These are phyloP conservation scores for Drosophila hamatofila DNA, from an alignment of 2,888 invertebrate species.

Conservation along the genomic window DNA sequence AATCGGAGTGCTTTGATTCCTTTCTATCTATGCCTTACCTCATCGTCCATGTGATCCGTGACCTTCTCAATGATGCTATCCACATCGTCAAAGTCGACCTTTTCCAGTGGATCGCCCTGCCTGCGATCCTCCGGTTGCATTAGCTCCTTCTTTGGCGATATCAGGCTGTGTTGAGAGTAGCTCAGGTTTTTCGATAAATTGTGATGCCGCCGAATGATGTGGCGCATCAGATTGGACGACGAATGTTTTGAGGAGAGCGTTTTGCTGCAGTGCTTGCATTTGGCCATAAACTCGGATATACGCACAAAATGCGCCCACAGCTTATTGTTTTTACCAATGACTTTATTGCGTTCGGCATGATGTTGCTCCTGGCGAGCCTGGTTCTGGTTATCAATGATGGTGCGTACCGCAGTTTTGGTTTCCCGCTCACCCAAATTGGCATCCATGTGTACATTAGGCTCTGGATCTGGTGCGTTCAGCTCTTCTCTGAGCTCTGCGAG, in stretches of 20 bases:
- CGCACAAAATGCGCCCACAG: slow-evolving; percentile 70
- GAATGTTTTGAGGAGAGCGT: slow-evolving; percentile 71
- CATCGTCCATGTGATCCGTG: slow-evolving; percentile 66
- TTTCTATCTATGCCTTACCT: slow-evolving; percentile 40
- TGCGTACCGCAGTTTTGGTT: slow-evolving; percentile 67
- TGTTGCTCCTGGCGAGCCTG: slow-evolving; percentile 53
- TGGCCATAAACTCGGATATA: slow-evolving; percentile 72
- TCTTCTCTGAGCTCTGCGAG: slow-evolving; percentile 65
- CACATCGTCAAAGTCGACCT: slow-evolving; percentile 74
- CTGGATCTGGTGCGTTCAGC: slow-evolving; percentile 60
- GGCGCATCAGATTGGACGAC: slow-evolving; percentile 73
- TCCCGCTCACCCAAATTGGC: slow-evolving; percentile 57
- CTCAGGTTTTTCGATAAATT: slow-evolving; percentile 66
- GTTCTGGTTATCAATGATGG: slow-evolving; percentile 56
- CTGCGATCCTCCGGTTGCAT: slow-evolving; percentile 35
- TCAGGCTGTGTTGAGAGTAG: slow-evolving; percentile 67
- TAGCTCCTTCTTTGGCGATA: slow-evolving; percentile 63
- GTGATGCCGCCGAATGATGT: slow-evolving; percentile 69
- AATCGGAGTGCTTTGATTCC: not conserved
- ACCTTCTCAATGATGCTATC: slow-evolving; percentile 72
- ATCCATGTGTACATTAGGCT: slow-evolving; percentile 54
- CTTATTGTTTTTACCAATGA: slow-evolving; percentile 69
- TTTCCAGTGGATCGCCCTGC: slow-evolving; percentile 65
- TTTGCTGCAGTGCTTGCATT: slow-evolving; percentile 72
- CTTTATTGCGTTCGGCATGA: slow-evolving; percentile 61